phyloP scores from a whole-genome alignment of 2,113 vertebrate species.

The Pontoporia blainvillei region DNA sequence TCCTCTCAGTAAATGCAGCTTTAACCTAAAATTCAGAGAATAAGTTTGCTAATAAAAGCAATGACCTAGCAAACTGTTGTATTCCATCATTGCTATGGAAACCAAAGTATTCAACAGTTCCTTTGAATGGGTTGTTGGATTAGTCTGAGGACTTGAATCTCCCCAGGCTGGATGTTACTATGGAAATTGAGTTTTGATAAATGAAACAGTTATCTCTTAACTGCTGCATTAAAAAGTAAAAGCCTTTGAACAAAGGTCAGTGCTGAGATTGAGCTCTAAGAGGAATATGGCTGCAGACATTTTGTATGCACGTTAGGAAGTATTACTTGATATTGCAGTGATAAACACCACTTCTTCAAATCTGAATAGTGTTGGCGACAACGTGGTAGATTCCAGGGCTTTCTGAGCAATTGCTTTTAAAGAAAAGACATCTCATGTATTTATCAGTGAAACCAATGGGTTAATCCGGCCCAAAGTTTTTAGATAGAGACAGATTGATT shows the following conservation, averaged over 20 bases:
- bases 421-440: background rate
- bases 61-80: conserved; percentile 74
- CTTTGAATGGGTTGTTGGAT: conserved; percentile 76
- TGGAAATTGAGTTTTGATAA: conserved; percentile 83
- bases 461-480: conserved; percentile 17
- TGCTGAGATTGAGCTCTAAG: conserved; percentile 56
- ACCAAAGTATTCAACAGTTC: conserved; percentile 74
- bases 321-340: background rate
- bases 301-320: conserved; percentile 11
- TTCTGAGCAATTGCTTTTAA: conserved; percentile 40
- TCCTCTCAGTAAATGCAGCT: conserved; percentile 18
- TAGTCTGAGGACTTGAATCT: conserved; percentile 71
- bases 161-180: conserved; percentile 80
- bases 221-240: conserved; percentile 76
- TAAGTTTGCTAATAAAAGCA: conserved; percentile 72
- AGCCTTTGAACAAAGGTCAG: conserved; percentile 73
- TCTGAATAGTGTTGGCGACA: background rate
- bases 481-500: background rate
- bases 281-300: conserved; percentile 38
- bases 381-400: background rate
- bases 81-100: conserved; percentile 78
- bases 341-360: conserved; percentile 30
- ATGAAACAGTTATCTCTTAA: conserved; percentile 79
- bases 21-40: conserved; percentile 71
- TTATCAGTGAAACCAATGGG: conserved; percentile 23